phyloP scores from a whole-genome alignment of 30 jellyfish, hydroid and myxozoan species.

The Chironex yamaguchii region DNA sequence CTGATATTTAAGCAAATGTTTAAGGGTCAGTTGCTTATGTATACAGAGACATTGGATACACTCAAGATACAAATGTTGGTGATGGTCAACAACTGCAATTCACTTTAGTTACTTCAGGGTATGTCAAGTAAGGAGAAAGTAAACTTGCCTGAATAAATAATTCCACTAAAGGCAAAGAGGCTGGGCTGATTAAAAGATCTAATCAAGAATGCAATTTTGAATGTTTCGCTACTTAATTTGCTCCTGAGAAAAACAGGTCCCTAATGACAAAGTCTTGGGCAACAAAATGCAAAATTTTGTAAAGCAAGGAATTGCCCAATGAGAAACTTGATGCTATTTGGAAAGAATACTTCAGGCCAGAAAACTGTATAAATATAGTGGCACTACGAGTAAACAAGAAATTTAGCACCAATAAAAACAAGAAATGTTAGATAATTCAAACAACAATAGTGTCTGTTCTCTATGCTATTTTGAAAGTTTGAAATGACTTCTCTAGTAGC shows the following conservation, averaged over 20 bases:
- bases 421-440: not conserved
- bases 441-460: conserved; percentile 18
- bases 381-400: conserved; percentile 22
- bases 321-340: conserved; percentile 17
- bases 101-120: not conserved
- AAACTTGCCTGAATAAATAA: not conserved
- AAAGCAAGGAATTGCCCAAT: conserved; percentile 14
- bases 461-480: conserved; percentile 32
- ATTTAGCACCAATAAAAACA: conserved; percentile 14
- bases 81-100: conserved; percentile 3
- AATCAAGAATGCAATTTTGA: conserved; percentile 13
- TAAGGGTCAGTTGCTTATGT: conserved; percentile 36
- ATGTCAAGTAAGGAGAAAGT: conserved; percentile 14
- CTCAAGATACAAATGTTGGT: conserved; percentile 12
- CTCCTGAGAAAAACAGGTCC: conserved; percentile 43
- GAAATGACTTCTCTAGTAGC: conserved; percentile 35
- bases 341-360: conserved; percentile 20
- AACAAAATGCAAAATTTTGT: conserved; percentile 30
- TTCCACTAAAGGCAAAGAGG: not conserved
- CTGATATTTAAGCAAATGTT: conserved; percentile 42
- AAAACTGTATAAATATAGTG: conserved; percentile 8
- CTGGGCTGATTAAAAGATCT: not conserved
- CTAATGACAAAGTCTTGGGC: conserved; percentile 27
- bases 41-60: conserved; percentile 26
- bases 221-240: conserved; percentile 9